Evolutionary conservation across 2,797 vertebrate species (phyloP), one percentile per base, ranked within the genome.

Genomic region (Periparus ater): DNA sequence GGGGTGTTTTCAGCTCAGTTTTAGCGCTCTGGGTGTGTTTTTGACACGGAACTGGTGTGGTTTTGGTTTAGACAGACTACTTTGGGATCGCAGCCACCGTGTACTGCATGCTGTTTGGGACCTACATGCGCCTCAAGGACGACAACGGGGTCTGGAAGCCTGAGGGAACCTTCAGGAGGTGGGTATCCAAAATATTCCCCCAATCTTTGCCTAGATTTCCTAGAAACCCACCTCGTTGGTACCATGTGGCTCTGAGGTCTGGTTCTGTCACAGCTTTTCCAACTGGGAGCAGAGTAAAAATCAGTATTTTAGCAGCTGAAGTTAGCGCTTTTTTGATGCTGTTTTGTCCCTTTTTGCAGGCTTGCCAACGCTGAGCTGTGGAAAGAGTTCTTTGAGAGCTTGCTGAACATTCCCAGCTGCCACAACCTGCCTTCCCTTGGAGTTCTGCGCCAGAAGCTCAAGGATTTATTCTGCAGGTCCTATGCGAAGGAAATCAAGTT

Each of bases 61-160:
- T 22, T 94, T 82, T 85, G 78, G 38, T 95, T 57, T 55, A 99
- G 99, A 98, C 99, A 3, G 99, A 99, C 95, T 99, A 98, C 93
- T 99, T 99, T 38, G 99, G 99, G 7, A 94, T 99, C 2, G 99
- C 99, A 2, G 99, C 98, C 34, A 99, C 99, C 0, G 97, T 99
- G 11, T 97, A 99, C 98, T 99, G 99, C 94, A 96, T 99, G 98
- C 97, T 99, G 67, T 99, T 99, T 6, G 99, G 99, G 27, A 98
- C 98, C 2, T 99, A 99, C 97, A 99, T 99, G 99, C 97, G 98
- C 89, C 98, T 99, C 47, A 98, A 92, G 67, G 97, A 98, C 0
- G 98, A 99, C 27, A 96, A 96, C 0, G 99, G 98, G 2, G 48
- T 98, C 61, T 99, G 99, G 99, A 99, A 97, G 91, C 98, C 98